Percentiles rank a stretch among this genome's conserved stretches.
Conservation (phyloP, 2,113 vertebrate species). For the Pseudopodoces humilis region DNA sequence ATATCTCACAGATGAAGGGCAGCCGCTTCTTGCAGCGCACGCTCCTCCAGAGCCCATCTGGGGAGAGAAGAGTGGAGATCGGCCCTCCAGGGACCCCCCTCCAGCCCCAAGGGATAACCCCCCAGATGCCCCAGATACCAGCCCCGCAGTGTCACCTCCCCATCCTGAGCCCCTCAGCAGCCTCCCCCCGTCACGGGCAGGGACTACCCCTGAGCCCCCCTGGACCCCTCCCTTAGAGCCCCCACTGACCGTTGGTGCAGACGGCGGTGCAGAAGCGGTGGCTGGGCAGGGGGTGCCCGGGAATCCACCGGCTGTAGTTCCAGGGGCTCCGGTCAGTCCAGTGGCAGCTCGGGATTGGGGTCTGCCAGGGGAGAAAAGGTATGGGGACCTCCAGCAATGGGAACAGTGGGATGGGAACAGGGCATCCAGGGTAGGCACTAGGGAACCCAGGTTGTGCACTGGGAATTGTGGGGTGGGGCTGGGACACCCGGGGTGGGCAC, state of each 20-base stretch:
- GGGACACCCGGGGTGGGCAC: not conserved
- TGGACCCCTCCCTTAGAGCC: not conserved
- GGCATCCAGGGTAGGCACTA: too few relatives aligned
- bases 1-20: not conserved
- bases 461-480: fast-evolving
- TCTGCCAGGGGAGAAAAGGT: not conserved
- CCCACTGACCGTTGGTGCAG: not conserved
- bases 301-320: not conserved
- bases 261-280: not conserved
- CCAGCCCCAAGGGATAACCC: not conserved
- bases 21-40: fast-evolving
- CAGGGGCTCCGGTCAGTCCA: not conserved
- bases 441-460: not conserved
- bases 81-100: too few relatives aligned
- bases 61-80: not conserved
- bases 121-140: not conserved
- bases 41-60: not conserved
- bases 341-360: not conserved
- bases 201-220: not conserved
- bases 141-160: not conserved
- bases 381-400: not conserved
- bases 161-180: not conserved
- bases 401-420: too few relatives aligned
- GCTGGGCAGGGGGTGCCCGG: not conserved
- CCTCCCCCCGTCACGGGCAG: not conserved